phyloP scores from a whole-genome alignment of 2,113 vertebrate species.

The Epinephelus lanceolatus region DNA sequence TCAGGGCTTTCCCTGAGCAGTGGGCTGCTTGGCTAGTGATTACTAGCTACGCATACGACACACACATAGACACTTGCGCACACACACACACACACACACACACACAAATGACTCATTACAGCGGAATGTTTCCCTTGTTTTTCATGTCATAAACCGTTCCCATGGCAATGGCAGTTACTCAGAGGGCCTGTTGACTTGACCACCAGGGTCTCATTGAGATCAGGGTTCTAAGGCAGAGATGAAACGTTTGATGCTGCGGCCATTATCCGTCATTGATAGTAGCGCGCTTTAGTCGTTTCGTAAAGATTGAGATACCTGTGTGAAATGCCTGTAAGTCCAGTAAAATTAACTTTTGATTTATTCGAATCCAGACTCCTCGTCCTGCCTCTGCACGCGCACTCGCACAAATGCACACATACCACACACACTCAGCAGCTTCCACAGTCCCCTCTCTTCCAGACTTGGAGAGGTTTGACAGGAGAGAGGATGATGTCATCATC shows the following conservation, averaged over 20 bases:
- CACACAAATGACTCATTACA: conserved; percentile 76
- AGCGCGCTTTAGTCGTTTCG: background rate
- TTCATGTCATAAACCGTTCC: conserved; percentile 79
- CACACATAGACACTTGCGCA: conserved; percentile 19
- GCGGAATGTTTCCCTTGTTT: conserved; percentile 78
- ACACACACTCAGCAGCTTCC: conserved; percentile 5
- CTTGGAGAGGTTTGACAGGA: conserved; percentile 56
- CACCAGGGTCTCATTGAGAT: conserved; percentile 69
- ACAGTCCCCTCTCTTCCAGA: conserved; percentile 23
- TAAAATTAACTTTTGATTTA: conserved; percentile 13
- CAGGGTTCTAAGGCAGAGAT: conserved; percentile 33
- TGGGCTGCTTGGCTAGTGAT: conserved; percentile 73
- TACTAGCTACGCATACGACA: conserved; percentile 59
- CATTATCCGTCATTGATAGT: conserved; percentile 10
- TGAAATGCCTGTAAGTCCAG: background rate
- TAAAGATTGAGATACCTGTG: conserved; percentile 30
- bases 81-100: conserved; percentile 46
- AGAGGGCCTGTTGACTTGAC: conserved; percentile 68
- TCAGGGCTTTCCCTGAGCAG: conserved; percentile 79
- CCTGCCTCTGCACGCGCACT: background rate
- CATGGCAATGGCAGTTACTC: conserved; percentile 69
- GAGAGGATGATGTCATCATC: conserved; percentile 69
- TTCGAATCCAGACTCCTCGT: conserved; percentile 5
- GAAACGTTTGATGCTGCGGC: conserved; percentile 36
- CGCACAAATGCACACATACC: background rate